Evolutionary conservation across 2,797 vertebrate species (phyloP).

Genomic region (Coranthus polyacanthus): DNA sequence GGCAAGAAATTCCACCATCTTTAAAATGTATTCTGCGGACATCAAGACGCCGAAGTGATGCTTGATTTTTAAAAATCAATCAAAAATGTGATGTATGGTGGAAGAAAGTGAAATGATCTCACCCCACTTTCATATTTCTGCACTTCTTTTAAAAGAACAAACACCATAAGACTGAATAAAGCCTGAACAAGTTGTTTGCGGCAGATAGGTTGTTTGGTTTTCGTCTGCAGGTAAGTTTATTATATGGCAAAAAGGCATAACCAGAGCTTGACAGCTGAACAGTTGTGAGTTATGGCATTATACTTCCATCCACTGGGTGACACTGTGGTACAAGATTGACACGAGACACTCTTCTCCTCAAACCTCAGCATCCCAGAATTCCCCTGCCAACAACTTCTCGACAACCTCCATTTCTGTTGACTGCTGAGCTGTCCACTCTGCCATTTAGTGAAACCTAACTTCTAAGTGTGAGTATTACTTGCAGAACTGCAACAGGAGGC

Average conservation of each 20-base stretch:
- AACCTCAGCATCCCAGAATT: not conserved
- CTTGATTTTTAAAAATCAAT: no score
- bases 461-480: conserved; percentile 54
- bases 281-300: conserved; percentile 11
- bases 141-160: not conserved
- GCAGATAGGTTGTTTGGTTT: not conserved
- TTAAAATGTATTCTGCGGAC: no score
- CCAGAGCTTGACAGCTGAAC: conserved; percentile 11
- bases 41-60: no score
- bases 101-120: not conserved
- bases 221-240: conserved; percentile 32
- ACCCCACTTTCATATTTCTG: conserved; percentile 5
- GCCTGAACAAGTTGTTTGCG: not conserved
- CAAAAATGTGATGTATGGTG: not conserved
- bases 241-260: not conserved
- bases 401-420: not conserved
- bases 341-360: not conserved
- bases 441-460: conserved; percentile 25
- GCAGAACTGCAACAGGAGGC: conserved; percentile 57
- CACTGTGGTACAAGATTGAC: conserved; percentile 64
- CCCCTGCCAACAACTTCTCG: conserved; percentile 26
- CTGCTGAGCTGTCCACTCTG: conserved; percentile 1
- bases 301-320: conserved; percentile 68
- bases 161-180: not conserved
- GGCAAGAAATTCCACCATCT: no score